Conservation (phyloP, 1,140 invertebrate species). For the Vanessa tameamea region DNA sequence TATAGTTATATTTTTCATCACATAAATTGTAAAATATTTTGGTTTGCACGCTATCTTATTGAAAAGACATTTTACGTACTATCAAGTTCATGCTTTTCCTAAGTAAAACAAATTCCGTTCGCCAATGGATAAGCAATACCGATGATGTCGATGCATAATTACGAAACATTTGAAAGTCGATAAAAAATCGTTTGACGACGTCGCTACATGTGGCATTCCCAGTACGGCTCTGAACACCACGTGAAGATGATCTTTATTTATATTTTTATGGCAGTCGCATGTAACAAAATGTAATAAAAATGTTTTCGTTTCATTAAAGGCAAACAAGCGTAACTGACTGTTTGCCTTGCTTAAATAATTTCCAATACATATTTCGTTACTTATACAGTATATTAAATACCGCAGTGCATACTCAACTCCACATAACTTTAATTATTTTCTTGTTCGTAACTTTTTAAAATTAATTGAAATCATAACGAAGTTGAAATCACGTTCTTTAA, state of each 20-base stretch:
- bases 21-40: background rate
- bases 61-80: too few relatives aligned
- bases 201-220: conserved; percentile 28
- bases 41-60: too few relatives aligned
- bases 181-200: conserved; percentile 31
- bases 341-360: background rate
- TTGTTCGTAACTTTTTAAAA: conserved; percentile 1
- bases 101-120: background rate
- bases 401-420: background rate
- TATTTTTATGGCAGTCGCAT: conserved; percentile 22
- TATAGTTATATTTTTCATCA: too few relatives aligned
- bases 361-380: conserved; percentile 14
- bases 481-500: background rate
- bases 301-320: conserved; percentile 19
- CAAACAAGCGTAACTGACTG: conserved; percentile 2
- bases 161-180: conserved; percentile 26
- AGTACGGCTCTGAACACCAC: conserved; percentile 24
- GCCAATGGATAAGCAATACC: conserved; percentile 22
- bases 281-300: conserved; percentile 26
- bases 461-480: conserved; percentile 6
- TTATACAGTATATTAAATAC: background rate
- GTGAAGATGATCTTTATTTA: conserved; percentile 23
- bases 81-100: background rate
- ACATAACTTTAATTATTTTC: background rate
- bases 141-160: background rate